Evolutionary conservation across 2,113 vertebrate genomes (phyloP).

Genomic region (Ciconia maguari): DNA sequence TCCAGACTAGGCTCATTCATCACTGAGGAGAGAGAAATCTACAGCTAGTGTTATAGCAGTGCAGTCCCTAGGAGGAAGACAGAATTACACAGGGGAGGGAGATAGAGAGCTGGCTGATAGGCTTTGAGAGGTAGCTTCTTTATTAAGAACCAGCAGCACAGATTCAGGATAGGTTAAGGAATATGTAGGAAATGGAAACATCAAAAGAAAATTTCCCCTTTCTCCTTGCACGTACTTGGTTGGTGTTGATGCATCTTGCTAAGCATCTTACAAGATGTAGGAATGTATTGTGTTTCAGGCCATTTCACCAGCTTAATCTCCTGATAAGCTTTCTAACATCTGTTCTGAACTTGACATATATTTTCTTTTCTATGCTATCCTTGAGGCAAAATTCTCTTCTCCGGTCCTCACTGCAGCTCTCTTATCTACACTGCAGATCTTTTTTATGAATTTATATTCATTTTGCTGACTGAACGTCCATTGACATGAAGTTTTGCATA

Average conservation of each 20-base stretch:
- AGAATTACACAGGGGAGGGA: background rate
- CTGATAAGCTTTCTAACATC: constrained; percentile 38
- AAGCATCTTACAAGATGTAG: background rate
- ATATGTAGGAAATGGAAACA: background rate
- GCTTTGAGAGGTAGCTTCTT: background rate
- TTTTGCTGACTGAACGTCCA: background rate
- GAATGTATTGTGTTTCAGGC: constrained; percentile 18
- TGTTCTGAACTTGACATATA: constrained; percentile 23
- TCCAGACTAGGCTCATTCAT: background rate
- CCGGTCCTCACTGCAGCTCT: background rate
- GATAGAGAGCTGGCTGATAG: background rate
- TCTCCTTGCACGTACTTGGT: background rate
- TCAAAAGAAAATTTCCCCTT: background rate
- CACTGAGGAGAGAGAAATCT: background rate
- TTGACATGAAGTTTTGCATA: background rate
- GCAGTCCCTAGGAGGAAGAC: background rate
- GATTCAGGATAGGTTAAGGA: background rate
- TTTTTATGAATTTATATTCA: background rate
- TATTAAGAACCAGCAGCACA: background rate
- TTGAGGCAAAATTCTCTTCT: constrained; percentile 7
- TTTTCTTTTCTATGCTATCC: background rate
- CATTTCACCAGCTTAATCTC: constrained; percentile 37
- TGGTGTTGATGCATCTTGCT: background rate
- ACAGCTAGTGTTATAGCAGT: background rate
- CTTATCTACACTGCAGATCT: background rate